Conservation (phyloP, 2,797 vertebrate genomes). For the Petrocephalus sullivani region DNA sequence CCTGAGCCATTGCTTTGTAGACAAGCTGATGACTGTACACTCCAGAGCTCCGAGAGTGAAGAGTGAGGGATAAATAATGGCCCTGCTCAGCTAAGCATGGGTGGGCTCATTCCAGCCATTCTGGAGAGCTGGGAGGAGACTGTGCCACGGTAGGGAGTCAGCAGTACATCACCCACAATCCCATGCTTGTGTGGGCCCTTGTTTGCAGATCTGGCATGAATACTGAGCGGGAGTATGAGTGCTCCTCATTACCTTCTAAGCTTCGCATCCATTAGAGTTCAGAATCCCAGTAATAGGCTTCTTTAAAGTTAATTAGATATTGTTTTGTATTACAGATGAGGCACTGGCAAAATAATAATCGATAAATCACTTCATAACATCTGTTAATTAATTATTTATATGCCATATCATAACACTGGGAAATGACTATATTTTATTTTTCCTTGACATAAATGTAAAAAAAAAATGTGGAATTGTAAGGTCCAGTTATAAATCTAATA, state of each 20-base stretch:
- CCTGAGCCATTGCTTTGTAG: background rate
- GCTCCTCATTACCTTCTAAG: background rate
- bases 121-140: background rate
- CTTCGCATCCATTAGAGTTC: background rate
- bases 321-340: background rate
- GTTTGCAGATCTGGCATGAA: background rate
- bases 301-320: background rate
- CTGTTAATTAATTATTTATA: background rate
- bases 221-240: background rate
- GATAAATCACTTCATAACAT: background rate
- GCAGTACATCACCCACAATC: background rate
- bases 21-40: background rate
- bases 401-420: background rate
- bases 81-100: background rate
- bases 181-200: background rate
- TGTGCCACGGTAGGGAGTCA: background rate
- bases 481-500: background rate
- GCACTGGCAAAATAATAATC: background rate
- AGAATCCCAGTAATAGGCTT: background rate
- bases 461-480: background rate
- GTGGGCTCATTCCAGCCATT: background rate
- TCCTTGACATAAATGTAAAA: background rate
- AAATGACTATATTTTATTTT: background rate
- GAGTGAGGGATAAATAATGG: background rate
- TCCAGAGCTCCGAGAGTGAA: background rate